Conservation (phyloP, 1,140 invertebrate genomes). For the Phymorhynchus buccinoides region DNA sequence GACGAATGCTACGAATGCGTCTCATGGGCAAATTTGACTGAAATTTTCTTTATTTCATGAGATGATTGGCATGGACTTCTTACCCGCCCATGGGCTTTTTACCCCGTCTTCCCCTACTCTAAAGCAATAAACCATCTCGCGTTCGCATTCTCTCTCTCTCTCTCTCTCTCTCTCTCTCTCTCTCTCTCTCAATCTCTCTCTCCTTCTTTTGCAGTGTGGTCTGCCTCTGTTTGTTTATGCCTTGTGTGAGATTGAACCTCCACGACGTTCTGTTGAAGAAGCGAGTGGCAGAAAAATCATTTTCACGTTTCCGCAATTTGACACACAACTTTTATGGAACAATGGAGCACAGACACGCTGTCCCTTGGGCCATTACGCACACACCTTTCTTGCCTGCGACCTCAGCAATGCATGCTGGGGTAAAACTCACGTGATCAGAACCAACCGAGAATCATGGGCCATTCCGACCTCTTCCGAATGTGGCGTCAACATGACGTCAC, state of each 20-base stretch:
- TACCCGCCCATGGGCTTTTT: no score
- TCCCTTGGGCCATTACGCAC: not conserved
- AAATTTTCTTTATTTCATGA: no score
- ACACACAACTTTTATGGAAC: not conserved
- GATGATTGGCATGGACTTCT: no score
- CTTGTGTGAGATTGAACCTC: not conserved
- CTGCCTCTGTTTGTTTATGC: not conserved
- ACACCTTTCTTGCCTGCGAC: not conserved
- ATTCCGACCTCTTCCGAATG: not conserved
- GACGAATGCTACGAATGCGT: no score
- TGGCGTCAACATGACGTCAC: not conserved
- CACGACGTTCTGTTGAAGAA: not conserved
- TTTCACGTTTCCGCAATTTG: not conserved
- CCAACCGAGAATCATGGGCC: not conserved
- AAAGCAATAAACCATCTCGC: no score
- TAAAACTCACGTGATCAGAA: not conserved
- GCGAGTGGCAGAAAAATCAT: not conserved
- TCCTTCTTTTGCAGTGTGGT: not conserved
- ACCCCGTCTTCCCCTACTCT: no score
- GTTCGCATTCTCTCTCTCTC: no score
- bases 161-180: no score
- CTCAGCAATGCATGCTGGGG: slow-evolving; percentile 1
- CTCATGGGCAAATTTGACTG: no score
- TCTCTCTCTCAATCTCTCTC: not conserved
- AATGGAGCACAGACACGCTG: not conserved